Conservation (phyloP, 2,797 vertebrate species). For the Limnodromus scolopaceus region DNA sequence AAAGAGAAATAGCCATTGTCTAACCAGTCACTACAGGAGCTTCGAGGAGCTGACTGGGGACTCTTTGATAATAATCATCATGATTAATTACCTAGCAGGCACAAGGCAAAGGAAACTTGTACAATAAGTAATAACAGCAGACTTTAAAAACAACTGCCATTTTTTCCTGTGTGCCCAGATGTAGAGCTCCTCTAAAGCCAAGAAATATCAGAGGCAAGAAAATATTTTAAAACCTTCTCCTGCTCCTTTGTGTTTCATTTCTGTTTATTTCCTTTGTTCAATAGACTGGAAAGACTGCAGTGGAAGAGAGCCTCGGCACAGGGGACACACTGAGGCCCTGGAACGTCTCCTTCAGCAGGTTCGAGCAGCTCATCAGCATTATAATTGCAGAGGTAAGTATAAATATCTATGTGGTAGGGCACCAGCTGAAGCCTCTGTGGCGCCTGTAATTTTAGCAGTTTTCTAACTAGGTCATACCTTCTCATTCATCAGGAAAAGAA, state of each 20-base stretch:
- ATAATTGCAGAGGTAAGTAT: constrained; percentile 86
- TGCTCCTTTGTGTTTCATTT: constrained; percentile 66
- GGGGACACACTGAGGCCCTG: constrained; percentile 91
- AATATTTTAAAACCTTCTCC: constrained; percentile 42
- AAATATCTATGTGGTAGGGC: constrained; percentile 66
- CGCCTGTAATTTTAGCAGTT: constrained; percentile 83
- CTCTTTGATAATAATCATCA: constrained; percentile 21
- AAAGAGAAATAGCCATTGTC: not conserved
- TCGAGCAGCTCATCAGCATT: constrained; percentile 89
- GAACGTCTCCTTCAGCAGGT: constrained; percentile 94
- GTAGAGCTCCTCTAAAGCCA: not conserved
- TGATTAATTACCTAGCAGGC: constrained; percentile 15
- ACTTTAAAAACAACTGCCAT: not conserved
- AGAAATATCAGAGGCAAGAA: constrained; percentile 16
- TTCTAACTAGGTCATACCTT: constrained; percentile 87
- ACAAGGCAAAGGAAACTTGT: not conserved
- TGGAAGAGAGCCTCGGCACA: constrained; percentile 85
- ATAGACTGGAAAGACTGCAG: constrained; percentile 96
- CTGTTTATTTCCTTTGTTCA: constrained; percentile 80
- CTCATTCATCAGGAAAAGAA: constrained; percentile 93
- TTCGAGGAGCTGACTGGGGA: constrained; percentile 3
- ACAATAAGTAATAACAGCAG: not conserved
- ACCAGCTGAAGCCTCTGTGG: constrained; percentile 74
- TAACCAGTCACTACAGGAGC: not conserved
- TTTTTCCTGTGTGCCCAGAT: not conserved